Conservation (phyloP, 2,113 vertebrate species). For the Psammodynastes pulverulentus region DNA sequence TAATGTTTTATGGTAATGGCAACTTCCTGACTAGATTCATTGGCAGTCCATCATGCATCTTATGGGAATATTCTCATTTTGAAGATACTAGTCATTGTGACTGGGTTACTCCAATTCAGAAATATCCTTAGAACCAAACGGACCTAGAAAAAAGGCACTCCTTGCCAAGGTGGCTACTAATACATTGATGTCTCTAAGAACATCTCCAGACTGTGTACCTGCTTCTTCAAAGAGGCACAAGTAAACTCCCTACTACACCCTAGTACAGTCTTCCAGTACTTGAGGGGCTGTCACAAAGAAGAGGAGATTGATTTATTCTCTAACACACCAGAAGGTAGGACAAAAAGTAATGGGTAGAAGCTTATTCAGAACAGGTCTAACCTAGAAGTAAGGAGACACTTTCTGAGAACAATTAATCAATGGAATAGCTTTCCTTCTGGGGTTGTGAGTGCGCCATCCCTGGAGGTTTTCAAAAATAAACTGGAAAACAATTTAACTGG, state of each 20-base stretch:
- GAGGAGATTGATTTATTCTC: neutral
- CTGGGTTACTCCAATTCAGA: neutral
- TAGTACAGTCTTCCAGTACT: neutral
- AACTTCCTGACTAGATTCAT: neutral
- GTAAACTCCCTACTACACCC: neutral
- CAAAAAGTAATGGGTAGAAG: neutral
- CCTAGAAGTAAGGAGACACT: neutral
- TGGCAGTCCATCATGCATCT: neutral
- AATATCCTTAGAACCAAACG: neutral
- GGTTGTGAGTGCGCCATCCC: neutral
- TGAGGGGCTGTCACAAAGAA: neutral
- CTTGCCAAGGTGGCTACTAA: neutral
- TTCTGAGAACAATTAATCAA: neutral
- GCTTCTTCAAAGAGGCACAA: neutral
- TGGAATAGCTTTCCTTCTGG: neutral
- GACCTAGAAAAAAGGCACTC: neutral
- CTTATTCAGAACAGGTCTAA: neutral
- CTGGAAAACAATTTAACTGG: neutral
- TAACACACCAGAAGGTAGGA: neutral
- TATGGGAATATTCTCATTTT: neutral
- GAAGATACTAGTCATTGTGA: neutral
- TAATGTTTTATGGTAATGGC: neutral
- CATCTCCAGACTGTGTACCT: neutral
- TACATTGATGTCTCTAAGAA: neutral
- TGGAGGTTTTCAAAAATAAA: neutral